Evolutionary conservation across 2,797 vertebrate species (phyloP).

Genomic region (Sebastes vulpes): DNA sequence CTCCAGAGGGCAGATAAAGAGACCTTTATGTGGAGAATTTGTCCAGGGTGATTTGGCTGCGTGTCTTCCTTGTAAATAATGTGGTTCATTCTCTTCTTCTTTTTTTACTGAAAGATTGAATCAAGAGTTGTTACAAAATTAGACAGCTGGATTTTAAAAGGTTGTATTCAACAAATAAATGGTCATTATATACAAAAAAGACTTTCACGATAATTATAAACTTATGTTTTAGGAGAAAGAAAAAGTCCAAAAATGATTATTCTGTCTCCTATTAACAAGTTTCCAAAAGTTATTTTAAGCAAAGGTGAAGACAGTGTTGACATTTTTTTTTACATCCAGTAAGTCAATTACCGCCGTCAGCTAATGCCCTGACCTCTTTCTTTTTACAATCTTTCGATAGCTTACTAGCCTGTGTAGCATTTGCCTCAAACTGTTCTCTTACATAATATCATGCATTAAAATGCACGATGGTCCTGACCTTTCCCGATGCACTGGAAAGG

Average conservation of each 20-base stretch:
- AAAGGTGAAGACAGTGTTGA: neutral
- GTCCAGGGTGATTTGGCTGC: conserved; percentile 63
- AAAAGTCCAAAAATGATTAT: neutral
- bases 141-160: conserved; percentile 4
- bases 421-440: conserved; percentile 43
- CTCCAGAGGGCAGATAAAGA: conserved; percentile 82
- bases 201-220: neutral
- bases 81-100: neutral
- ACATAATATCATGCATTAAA: conserved; percentile 41
- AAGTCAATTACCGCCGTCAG: conserved; percentile 32
- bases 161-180: neutral
- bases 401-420: conserved; percentile 4
- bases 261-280: neutral
- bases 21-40: conserved; percentile 74
- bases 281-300: conserved; percentile 17
- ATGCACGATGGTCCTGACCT: conserved; percentile 64
- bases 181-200: neutral
- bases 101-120: neutral
- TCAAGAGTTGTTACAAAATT: conserved; percentile 24
- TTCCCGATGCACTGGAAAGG: conserved; percentile 38
- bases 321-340: conserved; percentile 9
- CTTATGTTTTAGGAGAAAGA: neutral
- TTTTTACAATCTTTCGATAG: conserved; percentile 8
- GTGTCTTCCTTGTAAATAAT: conserved; percentile 44
- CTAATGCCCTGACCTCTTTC: conserved; percentile 40